Evolutionary conservation across 2,113 vertebrate species (phyloP).

Genomic region (Centropus bengalensis): DNA sequence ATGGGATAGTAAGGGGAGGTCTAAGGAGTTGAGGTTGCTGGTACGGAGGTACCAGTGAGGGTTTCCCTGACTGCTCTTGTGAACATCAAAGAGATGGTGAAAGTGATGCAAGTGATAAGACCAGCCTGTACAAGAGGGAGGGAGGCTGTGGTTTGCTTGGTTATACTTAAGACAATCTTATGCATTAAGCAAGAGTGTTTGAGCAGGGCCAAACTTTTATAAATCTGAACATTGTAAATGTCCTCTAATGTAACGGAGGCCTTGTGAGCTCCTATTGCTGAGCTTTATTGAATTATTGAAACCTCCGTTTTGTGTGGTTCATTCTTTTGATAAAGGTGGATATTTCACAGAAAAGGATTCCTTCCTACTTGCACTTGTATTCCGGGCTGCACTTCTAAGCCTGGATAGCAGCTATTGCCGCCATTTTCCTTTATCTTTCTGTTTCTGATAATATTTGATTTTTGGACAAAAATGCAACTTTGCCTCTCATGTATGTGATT

Average conservation of each 20-base stretch:
- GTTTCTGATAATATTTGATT: background rate
- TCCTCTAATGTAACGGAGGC: background rate
- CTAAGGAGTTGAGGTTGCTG: background rate
- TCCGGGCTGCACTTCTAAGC: background rate
- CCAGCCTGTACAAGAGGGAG: background rate
- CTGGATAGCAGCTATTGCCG: background rate
- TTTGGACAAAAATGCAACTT: background rate
- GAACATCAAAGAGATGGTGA: background rate
- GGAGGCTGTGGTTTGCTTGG: background rate
- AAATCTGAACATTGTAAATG: background rate
- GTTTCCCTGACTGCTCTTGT: fast-evolving
- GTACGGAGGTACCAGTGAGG: background rate
- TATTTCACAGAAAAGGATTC: background rate
- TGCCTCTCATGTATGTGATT: background rate
- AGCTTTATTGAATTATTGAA: background rate
- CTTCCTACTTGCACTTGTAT: background rate
- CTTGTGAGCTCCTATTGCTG: background rate
- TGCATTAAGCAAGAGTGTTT: background rate
- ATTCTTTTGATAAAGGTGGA: background rate
- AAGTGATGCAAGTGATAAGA: background rate
- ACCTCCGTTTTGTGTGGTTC: background rate
- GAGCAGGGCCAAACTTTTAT: background rate
- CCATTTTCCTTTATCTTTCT: background rate
- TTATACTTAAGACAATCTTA: background rate
- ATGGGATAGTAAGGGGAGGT: background rate